These are phyloP conservation scores for Myrmecophaga tridactyla DNA, from an alignment of 2,113 vertebrate species.

Conservation along the genomic window DNA sequence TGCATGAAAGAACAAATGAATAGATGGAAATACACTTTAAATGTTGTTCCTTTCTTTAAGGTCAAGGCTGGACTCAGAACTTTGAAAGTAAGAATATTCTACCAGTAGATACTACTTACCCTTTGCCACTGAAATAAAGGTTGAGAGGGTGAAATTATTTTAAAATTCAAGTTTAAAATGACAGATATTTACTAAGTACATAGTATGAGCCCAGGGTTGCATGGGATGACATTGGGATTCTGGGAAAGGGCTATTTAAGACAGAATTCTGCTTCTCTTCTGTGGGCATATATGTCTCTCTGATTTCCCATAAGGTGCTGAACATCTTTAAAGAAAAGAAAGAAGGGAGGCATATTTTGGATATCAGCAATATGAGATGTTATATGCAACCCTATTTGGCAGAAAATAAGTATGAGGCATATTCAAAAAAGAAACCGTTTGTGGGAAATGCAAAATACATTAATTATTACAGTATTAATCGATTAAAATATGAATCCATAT, in stretches of 20 bases:
- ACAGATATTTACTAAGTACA: not conserved
- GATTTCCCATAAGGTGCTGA: not conserved
- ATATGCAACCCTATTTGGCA: not conserved
- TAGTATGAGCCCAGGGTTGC: not conserved
- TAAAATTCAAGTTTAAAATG: not conserved
- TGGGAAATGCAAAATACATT: not conserved
- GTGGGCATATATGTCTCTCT: not conserved
- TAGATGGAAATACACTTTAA: not conserved
- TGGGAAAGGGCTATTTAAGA: not conserved
- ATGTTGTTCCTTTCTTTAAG: not conserved
- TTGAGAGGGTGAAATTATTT: not conserved
- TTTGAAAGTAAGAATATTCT: not conserved
- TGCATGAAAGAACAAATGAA: not conserved
- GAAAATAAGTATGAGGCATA: not conserved
- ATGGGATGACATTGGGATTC: not conserved
- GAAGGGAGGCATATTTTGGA: not conserved
- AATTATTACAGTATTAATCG: not conserved
- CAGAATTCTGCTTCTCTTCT: not conserved
- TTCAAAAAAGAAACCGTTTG: not conserved
- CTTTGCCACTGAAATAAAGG: not conserved
- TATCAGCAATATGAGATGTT: not conserved
- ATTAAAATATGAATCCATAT: not conserved
- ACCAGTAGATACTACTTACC: not conserved
- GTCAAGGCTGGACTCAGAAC: not conserved
- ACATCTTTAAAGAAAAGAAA: not conserved